Conservation (phyloP, 2,888 invertebrate genomes). For the Dasypolia templi region DNA sequence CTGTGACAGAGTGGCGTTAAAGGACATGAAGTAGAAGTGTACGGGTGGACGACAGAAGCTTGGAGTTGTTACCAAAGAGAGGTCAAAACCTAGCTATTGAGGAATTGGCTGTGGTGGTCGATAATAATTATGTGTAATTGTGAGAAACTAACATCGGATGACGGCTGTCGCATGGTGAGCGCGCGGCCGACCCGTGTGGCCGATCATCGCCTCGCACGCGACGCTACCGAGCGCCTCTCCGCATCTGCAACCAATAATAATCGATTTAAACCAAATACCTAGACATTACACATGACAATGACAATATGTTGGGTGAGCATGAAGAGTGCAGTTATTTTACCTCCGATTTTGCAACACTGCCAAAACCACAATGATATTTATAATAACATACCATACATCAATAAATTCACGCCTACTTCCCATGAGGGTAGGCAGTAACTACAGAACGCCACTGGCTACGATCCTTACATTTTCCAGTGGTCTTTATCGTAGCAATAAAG, state of each 20-base stretch:
- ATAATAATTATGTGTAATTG: background rate
- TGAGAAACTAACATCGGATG: conserved; percentile 84
- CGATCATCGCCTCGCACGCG: conserved; percentile 85
- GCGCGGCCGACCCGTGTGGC: conserved; percentile 86
- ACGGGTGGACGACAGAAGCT: too few relatives aligned
- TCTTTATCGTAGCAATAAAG: background rate
- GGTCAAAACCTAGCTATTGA: background rate
- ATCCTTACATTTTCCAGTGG: background rate
- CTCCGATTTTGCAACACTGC: background rate
- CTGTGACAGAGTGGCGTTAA: background rate
- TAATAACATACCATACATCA: background rate
- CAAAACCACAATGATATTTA: background rate
- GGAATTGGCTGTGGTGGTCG: background rate
- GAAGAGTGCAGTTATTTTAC: background rate
- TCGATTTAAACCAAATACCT: conserved; percentile 24
- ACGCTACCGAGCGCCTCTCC: conserved; percentile 80
- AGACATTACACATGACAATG: conserved; percentile 9
- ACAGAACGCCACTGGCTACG: background rate
- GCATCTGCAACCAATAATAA: conserved; percentile 73
- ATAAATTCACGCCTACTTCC: background rate
- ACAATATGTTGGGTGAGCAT: background rate
- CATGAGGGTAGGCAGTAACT: background rate
- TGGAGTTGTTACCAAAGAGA: background rate
- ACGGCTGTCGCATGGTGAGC: conserved; percentile 88
- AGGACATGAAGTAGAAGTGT: too few relatives aligned